phyloP scores from a whole-genome alignment of 2,113 vertebrate genomes.

The Pogona vitticeps region DNA sequence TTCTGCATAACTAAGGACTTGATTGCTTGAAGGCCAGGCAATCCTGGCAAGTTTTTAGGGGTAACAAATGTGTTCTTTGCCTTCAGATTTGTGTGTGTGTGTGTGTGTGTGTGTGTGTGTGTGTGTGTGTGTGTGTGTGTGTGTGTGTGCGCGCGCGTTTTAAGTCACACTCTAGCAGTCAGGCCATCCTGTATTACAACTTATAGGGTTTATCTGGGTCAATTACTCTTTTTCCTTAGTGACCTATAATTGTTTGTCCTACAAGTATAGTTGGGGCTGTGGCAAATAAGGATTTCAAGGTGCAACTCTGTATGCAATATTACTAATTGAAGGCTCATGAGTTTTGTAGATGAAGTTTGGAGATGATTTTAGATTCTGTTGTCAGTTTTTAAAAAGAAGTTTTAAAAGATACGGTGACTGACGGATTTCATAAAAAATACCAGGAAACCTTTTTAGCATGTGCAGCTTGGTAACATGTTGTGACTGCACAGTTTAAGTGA shows the following conservation, averaged over 20 bases:
- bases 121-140: no score
- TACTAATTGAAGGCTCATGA: background rate
- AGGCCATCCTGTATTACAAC: background rate
- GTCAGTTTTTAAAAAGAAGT: slow-evolving; percentile 20
- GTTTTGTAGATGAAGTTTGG: background rate
- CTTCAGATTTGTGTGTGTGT: background rate
- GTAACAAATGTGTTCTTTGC: background rate
- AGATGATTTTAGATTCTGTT: background rate
- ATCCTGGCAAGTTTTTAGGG: no score
- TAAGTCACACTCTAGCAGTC: no score
- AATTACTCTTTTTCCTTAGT: slow-evolving; percentile 7
- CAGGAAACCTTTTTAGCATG: slow-evolving; percentile 32
- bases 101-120: no score
- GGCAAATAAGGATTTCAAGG: background rate
- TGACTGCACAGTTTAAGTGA: slow-evolving; percentile 40
- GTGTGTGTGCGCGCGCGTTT: no score
- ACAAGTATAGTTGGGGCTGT: background rate
- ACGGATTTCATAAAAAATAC: slow-evolving; percentile 25
- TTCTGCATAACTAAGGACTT: no score
- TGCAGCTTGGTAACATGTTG: slow-evolving; percentile 38
- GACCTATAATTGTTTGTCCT: background rate
- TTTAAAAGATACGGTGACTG: slow-evolving; percentile 31
- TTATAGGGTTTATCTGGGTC: background rate
- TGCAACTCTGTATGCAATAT: background rate
- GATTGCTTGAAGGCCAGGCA: no score